A percentile compares a stretch with the other conserved stretches of the same genome.
Conservation (phyloP, 37 sponge, comb jelly and placozoan genomes). For the Chondrosia reniformis region DNA sequence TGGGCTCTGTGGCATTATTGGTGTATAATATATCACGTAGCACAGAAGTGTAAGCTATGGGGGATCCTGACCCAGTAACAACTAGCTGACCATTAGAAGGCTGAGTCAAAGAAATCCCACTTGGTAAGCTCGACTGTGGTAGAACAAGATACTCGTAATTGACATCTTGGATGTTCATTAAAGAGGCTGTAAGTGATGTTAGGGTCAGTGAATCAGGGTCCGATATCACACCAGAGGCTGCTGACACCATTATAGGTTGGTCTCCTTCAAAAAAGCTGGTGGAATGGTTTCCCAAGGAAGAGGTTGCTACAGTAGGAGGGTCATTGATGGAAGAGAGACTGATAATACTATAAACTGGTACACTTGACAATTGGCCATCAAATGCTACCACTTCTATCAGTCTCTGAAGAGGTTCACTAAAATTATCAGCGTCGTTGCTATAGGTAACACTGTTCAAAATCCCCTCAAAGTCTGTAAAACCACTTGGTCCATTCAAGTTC, state of each 20-base stretch:
- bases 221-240: background rate
- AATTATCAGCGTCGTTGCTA: constrained; percentile 41
- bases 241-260: constrained; percentile 7
- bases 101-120: background rate
- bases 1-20: constrained; percentile 57
- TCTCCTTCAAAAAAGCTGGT: constrained; percentile 32
- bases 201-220: constrained; percentile 54
- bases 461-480: constrained; percentile 29
- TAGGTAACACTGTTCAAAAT: constrained; percentile 4
- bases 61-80: constrained; percentile 31
- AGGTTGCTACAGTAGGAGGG: constrained; percentile 44
- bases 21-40: constrained; percentile 12
- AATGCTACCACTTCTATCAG: constrained; percentile 40
- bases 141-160: background rate
- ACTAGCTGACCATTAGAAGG: background rate
- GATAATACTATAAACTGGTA: constrained; percentile 24
- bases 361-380: constrained; percentile 50
- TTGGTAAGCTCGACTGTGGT: background rate
- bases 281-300: constrained; percentile 1
- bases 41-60: constrained; percentile 1
- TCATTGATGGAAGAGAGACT: constrained; percentile 52
- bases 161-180: background rate
- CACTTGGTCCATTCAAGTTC: constrained; percentile 38
- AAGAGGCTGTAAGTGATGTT: background rate
- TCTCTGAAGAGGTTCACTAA: constrained; percentile 19